Evolutionary conservation across 2,113 vertebrate species (phyloP), one percentile per base, ranked within the genome.

Genomic region (Hystrix brachyura): DNA sequence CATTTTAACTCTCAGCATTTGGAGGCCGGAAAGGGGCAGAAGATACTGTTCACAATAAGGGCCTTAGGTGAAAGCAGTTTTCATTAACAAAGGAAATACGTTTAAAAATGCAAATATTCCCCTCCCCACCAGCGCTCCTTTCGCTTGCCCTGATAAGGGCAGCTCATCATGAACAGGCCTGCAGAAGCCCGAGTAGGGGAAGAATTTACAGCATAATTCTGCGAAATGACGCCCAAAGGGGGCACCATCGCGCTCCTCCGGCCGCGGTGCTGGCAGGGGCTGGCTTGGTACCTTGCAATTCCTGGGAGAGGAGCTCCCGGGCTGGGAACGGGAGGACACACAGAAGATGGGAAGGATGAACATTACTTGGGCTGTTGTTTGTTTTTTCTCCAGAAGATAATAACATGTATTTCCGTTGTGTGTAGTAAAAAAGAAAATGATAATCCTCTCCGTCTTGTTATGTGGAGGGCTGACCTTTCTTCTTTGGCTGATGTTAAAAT

Each of bases 401-500:
- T 93, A 17, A 64, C 3, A 46, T 48, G 46, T 76, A 46, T 87
- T 34, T 94, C 64, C 62, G 25, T 51, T 86, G 60, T 65, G 62
- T 71, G 19, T 29, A 78, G 14, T 43, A 64, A 79, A 3, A 53
- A 97, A 80, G 59, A 97, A 85, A 85, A 48, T 43, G 46, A 15
- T 97, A 21, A 6, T 96, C 32, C 19, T 78, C 1, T 71, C 74
- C 67, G 55, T 38, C 87, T 2, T 95, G 38, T 0, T 92, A 55
- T 86, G 59, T 72, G 96, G 76, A 88, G 23, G 57, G 48, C 21
- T 96, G 0, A 27, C 21, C 55, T 11, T 97, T 48, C 57, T 97
- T 82, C 88, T 98, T 18, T 97, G 97, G 97, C 48, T 53, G 8
- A 7, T 96, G 69, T 57, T 94, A 59, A 84, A 43, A 71, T 95